Evolutionary conservation across 2,888 invertebrate species (phyloP), one percentile per base, ranked within the genome.

Genomic region (Oscheius sp.): DNA sequence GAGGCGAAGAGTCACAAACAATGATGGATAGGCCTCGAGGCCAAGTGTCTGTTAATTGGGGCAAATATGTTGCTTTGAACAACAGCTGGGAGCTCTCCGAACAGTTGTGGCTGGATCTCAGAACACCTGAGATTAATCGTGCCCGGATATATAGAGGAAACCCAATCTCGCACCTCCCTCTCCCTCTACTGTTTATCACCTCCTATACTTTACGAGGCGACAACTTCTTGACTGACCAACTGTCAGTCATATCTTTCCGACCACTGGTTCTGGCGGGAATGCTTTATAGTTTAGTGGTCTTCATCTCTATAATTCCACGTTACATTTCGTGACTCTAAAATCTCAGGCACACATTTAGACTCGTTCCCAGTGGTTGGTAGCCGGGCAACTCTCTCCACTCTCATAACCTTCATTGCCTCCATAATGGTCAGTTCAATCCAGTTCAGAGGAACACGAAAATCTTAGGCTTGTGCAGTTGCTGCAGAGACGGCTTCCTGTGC

Each of bases 41-140:
- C 10, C 55, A 32, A 32, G 13, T 35, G n/a, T 21, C 33, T 68
- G 63, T 63, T 63, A 63, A 63, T 63, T 63, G 63, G 47, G 32
- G 68, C 35, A 68, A 68, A 68, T 68, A 68, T 68, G 68, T 68
- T 68, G 68, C 68, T 68, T 68, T 68, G 55, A 68, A 68, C 68
- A 68, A 55, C 68, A 68, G 68, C 68, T 68, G 68, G 68, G 55
- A 42, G 7, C 7, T 21, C 21, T 21, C 21, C 21, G 21, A 68
- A 68, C 68, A 68, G 68, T 68, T 68, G 66, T 11, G 66, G 33
- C 50, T 68, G 63, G 63, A 21, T 21, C 42, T 42, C 48, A 53
- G 68, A 68, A 68, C 68, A 55, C 55, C 68, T 68, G 68, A 42
- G 42, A 68, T 68, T 68, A 68, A 68, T 68, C 63, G 63, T 7